Evolutionary conservation across 1,140 invertebrate genomes (phyloP).

Genomic region (Sipha flava): DNA sequence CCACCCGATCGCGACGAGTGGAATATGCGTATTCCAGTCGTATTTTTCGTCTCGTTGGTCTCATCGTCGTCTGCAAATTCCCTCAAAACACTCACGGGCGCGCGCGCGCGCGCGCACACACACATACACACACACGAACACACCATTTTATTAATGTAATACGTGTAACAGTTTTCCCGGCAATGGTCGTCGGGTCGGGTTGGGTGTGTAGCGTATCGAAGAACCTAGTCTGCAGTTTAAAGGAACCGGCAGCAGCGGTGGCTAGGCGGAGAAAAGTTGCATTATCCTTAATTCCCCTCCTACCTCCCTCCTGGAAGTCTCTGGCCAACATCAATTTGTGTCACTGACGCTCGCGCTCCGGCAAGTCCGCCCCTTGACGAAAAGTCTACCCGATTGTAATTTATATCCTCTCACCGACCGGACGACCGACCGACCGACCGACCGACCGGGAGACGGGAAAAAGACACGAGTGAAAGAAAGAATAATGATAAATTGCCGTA

Average conservation of each 20-base stretch:
- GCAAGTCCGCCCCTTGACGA: neutral
- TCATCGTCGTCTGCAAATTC: neutral
- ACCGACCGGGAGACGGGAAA: neutral
- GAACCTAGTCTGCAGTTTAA: neutral
- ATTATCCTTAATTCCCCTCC: neutral
- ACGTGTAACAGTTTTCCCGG: neutral
- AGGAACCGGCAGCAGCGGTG: neutral
- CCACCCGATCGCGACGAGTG: neutral
- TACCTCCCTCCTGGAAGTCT: neutral
- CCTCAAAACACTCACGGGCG: neutral
- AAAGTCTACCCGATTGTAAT: conserved; percentile 11
- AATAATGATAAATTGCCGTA: conserved; percentile 20
- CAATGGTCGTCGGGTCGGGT: neutral
- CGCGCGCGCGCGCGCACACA: too few species aligned
- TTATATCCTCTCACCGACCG: neutral
- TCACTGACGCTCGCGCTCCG: neutral
- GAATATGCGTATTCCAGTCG: neutral
- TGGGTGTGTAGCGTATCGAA: neutral
- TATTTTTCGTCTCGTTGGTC: neutral
- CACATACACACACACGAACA: neutral
- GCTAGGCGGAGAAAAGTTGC: neutral
- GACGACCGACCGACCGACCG: neutral
- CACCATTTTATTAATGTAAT: conserved; percentile 6
- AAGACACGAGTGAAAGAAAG: neutral
- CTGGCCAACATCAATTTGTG: conserved; percentile 25